A percentile compares a stretch with the other conserved stretches of the same genome.
These are phyloP conservation scores for Astreopora myriophthalma DNA, from an alignment of 64 coral and sea anemone species.

Conservation along the genomic window DNA sequence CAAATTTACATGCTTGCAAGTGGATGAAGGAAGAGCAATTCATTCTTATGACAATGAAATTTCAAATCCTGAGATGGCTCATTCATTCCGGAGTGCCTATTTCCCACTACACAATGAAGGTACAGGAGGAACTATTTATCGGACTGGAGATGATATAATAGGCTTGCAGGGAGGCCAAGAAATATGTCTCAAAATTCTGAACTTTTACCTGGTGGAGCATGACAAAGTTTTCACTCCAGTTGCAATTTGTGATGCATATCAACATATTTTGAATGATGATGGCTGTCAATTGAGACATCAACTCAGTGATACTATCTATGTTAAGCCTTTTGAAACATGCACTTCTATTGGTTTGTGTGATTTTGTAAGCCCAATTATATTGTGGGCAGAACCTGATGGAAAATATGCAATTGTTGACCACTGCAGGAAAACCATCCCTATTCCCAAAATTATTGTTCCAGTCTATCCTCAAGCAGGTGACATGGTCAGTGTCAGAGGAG, in stretches of 20 bases:
- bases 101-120: conserved; percentile 6
- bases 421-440: neutral
- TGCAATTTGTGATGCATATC: neutral
- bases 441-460: neutral
- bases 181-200: conserved; percentile 6
- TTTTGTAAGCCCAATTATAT: conserved; percentile 10
- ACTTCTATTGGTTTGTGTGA: conserved; percentile 5
- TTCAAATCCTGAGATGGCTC: conserved; percentile 4
- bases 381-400: conserved; percentile 10
- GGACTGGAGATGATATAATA: conserved; percentile 6
- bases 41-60: neutral
- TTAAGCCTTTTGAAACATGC: neutral
- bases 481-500: conserved; percentile 21
- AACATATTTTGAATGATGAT: conserved; percentile 2
- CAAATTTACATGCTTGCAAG: neutral
- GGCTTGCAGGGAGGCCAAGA: neutral
- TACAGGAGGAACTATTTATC: neutral
- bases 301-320: conserved; percentile 31
- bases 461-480: neutral
- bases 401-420: conserved; percentile 21
- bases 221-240: neutral
- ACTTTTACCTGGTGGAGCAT: neutral
- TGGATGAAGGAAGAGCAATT: conserved; percentile 5
- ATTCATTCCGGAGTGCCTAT: neutral
- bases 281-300: neutral